phyloP scores from a whole-genome alignment of 2,113 vertebrate species.

The Eonycteris spelaea region DNA sequence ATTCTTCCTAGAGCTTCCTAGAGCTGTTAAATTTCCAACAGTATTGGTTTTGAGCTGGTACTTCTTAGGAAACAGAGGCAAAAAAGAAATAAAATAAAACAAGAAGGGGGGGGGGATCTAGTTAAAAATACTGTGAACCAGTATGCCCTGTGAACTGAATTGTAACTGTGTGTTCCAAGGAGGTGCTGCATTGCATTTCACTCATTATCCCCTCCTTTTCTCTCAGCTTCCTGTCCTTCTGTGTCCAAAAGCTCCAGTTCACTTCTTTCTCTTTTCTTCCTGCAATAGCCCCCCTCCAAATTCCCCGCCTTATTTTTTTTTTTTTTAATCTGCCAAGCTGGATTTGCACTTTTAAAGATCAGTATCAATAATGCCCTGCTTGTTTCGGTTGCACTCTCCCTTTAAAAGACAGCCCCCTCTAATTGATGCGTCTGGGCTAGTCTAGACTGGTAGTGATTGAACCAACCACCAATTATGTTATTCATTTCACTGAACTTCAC shows the following conservation, averaged over 20 bases:
- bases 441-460: constrained; percentile 82
- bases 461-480: constrained; percentile 80
- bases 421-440: constrained; percentile 84
- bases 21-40: not conserved
- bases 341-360: constrained; percentile 76
- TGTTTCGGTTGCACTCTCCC: constrained; percentile 73
- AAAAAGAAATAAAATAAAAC: constrained; percentile 11
- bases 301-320: constrained; percentile 35
- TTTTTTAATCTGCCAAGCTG: constrained; percentile 54
- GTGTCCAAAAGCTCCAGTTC: not conserved
- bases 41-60: constrained; percentile 52
- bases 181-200: not conserved
- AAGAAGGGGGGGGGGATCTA: not conserved
- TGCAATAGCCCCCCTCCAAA: not conserved
- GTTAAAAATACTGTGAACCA: constrained; percentile 50
- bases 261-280: constrained; percentile 66
- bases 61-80: constrained; percentile 51
- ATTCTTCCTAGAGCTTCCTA: constrained; percentile 26
- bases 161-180: not conserved
- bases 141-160: not conserved
- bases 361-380: constrained; percentile 71
- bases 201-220: constrained; percentile 53
- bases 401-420: constrained; percentile 80
- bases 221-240: constrained; percentile 59
- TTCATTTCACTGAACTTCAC: constrained; percentile 82